These are phyloP conservation scores for Eriocheir sinensis DNA, from an alignment of 1,140 invertebrate genomes.

Conservation along the genomic window DNA sequence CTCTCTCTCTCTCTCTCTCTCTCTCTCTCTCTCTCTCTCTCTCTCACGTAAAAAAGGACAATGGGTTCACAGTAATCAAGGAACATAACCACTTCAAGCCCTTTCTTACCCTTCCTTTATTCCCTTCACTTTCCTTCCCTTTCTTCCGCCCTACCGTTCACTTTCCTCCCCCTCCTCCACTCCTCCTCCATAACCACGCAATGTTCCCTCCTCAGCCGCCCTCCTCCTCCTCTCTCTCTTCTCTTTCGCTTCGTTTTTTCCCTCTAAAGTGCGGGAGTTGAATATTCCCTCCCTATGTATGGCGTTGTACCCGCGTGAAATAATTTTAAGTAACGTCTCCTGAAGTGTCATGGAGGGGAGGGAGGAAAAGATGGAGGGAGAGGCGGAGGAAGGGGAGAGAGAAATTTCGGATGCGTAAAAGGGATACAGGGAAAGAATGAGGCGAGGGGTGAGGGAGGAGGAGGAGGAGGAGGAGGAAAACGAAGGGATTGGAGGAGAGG, in stretches of 20 bases:
- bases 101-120: not conserved
- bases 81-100: not conserved
- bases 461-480: too few species aligned
- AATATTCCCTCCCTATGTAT: not conserved
- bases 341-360: too few species aligned
- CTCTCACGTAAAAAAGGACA: not conserved
- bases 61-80: too few species aligned
- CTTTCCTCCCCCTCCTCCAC: not conserved
- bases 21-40: constrained; percentile 4
- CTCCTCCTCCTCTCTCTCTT: not conserved
- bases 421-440: too few species aligned
- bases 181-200: too few species aligned
- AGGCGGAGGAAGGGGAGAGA: too few species aligned
- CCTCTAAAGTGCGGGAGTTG: not conserved
- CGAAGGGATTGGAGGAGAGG: too few species aligned
- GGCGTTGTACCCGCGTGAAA: not conserved
- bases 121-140: not conserved
- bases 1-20: constrained; percentile 31
- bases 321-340: not conserved
- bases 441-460: too few species aligned
- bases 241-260: too few species aligned
- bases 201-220: not conserved
- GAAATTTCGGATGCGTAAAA: too few species aligned
- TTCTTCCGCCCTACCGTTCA: not conserved
- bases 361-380: too few species aligned